These are phyloP conservation scores for Sinosuthora webbiana DNA, from an alignment of 2,113 vertebrate species.

Conservation along the genomic window DNA sequence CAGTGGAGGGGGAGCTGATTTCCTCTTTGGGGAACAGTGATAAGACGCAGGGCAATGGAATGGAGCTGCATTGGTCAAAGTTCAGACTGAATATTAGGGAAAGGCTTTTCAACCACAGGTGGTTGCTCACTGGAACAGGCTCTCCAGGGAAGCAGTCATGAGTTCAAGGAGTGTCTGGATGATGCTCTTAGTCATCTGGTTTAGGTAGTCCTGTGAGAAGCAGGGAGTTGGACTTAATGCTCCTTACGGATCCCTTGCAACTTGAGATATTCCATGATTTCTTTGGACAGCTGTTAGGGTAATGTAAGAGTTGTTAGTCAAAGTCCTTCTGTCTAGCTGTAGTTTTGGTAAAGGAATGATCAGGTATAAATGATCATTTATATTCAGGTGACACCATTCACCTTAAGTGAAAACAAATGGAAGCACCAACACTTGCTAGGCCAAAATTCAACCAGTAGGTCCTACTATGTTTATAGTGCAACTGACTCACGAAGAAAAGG, in stretches of 20 bases:
- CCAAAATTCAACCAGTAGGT: not conserved
- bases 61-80: not conserved
- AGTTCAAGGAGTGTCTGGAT: not conserved
- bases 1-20: not conserved
- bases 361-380: not conserved
- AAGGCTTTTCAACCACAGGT: not conserved
- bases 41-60: not conserved
- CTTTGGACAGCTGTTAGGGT: not conserved
- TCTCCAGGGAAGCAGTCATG: not conserved
- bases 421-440: not conserved
- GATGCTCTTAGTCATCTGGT: not conserved
- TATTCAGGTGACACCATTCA: not conserved
- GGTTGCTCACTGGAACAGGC: rapidly evolving
- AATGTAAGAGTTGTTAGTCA: not conserved
- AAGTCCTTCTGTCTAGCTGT: not conserved
- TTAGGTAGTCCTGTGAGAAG: not conserved
- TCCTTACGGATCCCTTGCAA: not conserved
- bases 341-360: not conserved
- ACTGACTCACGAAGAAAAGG: not conserved
- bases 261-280: not conserved
- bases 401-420: not conserved
- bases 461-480: not conserved
- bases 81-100: not conserved
- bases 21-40: not conserved
- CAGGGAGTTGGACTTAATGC: rapidly evolving